Evolutionary conservation across 2,888 invertebrate species (phyloP).

Genomic region (Hyposoter didymator): DNA sequence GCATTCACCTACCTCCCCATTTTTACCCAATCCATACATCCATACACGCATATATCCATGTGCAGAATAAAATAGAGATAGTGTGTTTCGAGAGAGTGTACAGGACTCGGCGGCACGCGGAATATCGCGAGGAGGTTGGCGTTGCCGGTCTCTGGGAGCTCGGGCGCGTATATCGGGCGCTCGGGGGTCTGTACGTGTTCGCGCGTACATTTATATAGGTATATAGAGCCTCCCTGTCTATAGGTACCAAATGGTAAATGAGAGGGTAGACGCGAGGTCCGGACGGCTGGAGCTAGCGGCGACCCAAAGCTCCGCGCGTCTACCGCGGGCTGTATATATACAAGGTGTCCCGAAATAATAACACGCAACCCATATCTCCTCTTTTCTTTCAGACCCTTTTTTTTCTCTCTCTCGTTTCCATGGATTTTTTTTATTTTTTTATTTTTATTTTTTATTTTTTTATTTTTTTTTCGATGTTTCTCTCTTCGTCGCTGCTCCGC

Average conservation of each 20-base stretch:
- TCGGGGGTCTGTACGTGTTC: conserved; percentile 72
- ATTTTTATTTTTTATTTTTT: neutral
- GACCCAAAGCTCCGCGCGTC: conserved; percentile 83
- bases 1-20: neutral
- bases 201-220: conserved; percentile 71
- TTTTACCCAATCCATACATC: neutral
- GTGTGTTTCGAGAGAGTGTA: conserved; percentile 22
- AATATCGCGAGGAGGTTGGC: conserved; percentile 41
- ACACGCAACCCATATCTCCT: conserved; percentile 32
- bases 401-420: neutral
- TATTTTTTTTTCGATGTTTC: conserved; percentile 2
- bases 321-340: conserved; percentile 82
- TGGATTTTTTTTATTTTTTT: neutral
- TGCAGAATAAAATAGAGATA: conserved; percentile 32
- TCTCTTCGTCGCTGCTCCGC: neutral
- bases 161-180: conserved; percentile 71
- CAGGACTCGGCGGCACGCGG: conserved; percentile 41
- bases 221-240: conserved; percentile 78
- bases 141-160: conserved; percentile 53
- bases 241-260: conserved; percentile 84
- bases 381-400: conserved; percentile 22
- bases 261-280: conserved; percentile 83
- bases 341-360: conserved; percentile 77
- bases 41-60: neutral
- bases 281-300: conserved; percentile 84